Evolutionary conservation across 2,113 vertebrate species (phyloP), one percentile per base, ranked within the genome.

Genomic region (Pyxicephalus adspersus): DNA sequence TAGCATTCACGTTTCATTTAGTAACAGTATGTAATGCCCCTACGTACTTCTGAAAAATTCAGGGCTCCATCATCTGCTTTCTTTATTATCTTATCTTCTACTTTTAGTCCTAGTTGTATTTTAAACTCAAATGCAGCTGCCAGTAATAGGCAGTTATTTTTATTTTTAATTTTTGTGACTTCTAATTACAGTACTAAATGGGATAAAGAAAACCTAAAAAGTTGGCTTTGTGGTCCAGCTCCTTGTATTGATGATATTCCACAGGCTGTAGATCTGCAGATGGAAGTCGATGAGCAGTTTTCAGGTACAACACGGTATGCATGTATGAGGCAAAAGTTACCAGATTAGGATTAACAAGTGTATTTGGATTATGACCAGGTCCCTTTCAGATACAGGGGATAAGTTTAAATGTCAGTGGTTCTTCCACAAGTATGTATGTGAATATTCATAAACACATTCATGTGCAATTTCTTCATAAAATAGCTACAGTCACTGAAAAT

Each of bases 221-320:
- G 79, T 84, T 96, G 94, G 93, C 91, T 89, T 84, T 84, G 94
- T 74, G 89, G 91, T 65, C 86, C 91, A 74, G 90, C 93, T 85
- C 94, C 94, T 80, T 83, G 89, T 84, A 84, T 95, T 90, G 91
- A 90, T 77, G 92, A 95, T 90, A 94, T 97, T 89, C 94, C 95
- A 90, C 45, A 87, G 67, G 91, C 91, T 86, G 95, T 95, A 50
- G 87, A 92, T 13, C 90, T 97, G 84, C 94, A 96, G 84, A 88
- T 89, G 77, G 94, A 96, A 83, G 87, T 94, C 85, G 90, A 93
- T 83, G 60, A 70, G 77, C 81, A 84, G 73, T 60, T 72, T 18
- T 84, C 85, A 86, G 91, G 95, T 97, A 94, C 91, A 91, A 34
- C 23, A 22, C 3, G 23, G 38, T n/a, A 28, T 45, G 8, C 38